Percentiles rank a stretch among this genome's conserved stretches.
Conservation (phyloP, 2,888 invertebrate genomes). For the Gibbula magus region DNA sequence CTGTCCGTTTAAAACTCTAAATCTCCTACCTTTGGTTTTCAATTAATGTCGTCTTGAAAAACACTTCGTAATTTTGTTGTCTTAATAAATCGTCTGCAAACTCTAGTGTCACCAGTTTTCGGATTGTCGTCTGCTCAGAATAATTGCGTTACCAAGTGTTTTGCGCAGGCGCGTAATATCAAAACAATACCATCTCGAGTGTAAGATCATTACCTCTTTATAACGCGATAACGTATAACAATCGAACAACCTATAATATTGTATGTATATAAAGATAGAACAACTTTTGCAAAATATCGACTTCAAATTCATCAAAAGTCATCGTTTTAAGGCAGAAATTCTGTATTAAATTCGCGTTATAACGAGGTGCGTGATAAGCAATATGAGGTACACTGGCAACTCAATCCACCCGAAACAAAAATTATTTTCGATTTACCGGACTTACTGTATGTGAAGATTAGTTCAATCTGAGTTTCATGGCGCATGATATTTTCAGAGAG, state of each 20-base stretch:
- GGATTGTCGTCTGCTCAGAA: background rate
- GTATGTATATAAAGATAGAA: too few species aligned
- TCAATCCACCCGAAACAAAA: background rate
- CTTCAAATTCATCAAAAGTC: background rate
- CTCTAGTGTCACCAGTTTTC: background rate
- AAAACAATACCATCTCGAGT: background rate
- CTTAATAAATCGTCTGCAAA: background rate
- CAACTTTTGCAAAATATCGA: too few species aligned
- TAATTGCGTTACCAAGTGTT: slow-evolving; percentile 9
- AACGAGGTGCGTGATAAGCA: background rate
- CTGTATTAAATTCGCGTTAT: background rate
- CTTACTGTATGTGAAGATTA: background rate
- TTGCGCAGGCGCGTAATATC: slow-evolving; percentile 11
- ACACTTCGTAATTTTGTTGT: background rate
- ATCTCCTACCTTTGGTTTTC: background rate
- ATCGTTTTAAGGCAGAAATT: background rate
- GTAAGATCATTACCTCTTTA: background rate
- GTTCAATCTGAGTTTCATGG: too few species aligned
- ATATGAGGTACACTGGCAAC: background rate
- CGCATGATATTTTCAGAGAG: too few species aligned
- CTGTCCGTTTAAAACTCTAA: too few species aligned
- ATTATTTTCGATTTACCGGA: background rate
- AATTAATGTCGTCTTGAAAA: background rate
- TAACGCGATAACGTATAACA: background rate
- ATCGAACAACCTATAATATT: too few species aligned